Evolutionary conservation across 2,797 vertebrate species (phyloP).

Genomic region (Diplodus puntazzo): DNA sequence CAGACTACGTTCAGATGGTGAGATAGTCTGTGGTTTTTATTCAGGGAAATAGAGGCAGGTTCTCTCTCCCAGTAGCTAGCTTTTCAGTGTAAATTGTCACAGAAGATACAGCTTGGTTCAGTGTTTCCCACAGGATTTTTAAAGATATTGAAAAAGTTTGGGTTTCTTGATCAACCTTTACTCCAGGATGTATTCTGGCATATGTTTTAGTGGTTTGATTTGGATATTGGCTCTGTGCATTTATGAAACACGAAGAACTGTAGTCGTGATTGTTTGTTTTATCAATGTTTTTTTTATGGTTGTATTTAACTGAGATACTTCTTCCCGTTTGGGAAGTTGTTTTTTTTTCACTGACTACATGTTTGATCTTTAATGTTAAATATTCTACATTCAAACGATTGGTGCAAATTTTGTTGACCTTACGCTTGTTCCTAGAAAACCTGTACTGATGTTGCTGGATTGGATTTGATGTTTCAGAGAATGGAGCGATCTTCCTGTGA

Average conservation of each 20-base stretch:
- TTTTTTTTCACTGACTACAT: no score
- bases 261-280: not conserved
- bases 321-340: no score
- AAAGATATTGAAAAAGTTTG: not conserved
- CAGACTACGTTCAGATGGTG: slow-evolving; percentile 4
- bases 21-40: slow-evolving; percentile 45
- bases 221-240: not conserved
- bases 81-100: not conserved
- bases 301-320: not conserved
- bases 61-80: not conserved
- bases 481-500: not conserved
- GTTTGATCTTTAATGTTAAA: slow-evolving; percentile 1
- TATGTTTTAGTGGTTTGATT: slow-evolving; percentile 1
- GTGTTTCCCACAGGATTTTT: not conserved
- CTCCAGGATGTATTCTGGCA: not conserved
- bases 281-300: not conserved
- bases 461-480: no score
- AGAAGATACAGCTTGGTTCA: not conserved
- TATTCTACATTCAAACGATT: not conserved
- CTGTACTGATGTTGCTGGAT: not conserved
- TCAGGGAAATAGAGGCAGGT: slow-evolving; percentile 9
- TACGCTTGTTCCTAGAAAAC: not conserved
- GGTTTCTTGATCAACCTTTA: not conserved
- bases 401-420: not conserved
- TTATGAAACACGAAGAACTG: no score